Base-by-base conservation (phyloP, 2,113 vertebrate genomes). In the Platycercus adscitus region DNA sequence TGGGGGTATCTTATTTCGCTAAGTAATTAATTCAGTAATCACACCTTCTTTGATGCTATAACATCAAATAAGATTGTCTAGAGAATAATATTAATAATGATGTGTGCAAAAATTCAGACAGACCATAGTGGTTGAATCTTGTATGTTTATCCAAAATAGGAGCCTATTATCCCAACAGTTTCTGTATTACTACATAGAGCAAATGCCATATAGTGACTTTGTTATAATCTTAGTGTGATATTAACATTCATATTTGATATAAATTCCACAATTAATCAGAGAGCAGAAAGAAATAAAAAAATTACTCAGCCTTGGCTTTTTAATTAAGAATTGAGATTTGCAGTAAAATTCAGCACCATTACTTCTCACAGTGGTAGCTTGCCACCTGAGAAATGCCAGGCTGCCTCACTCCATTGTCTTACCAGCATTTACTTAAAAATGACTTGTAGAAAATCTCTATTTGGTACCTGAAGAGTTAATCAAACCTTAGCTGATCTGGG, bases 381-480 rank as follows among this genome's bases (percentile, higher is more conserved):
- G 43, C 8, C 43, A 78, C 47, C 47, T 79, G 69, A 92, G 77
- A 91, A 91, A 95, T 35, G 50, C 23, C 17, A 86, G 33, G 39
- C 55, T 69, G 35, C 71, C 24, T 73, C n/a, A 66, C 43, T 64
- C 39, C 21, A 76, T 44, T 41, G 29, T 81, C 50, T 75, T 37
- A 60, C 17, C 79, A 78, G 29, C 17, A 75, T 44, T 94, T 84
- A 69, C n/a, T 84, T 89, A n/a, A 66, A 89, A 70, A 79, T 43
- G 8, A 91, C 39, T 47, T 75, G 43, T 26, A 64, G 44, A 73
- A 91, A 88, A 79, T 76, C 68, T 47, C 11, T 82, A 31, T 81
- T 92, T 96, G 95, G 96, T 89, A 91, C 52, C 56, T n/a, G 58
- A 97, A 96, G 97, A 81, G 98, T 98, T 98, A 98, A 98, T 89